Conservation (phyloP, 2,888 invertebrate genomes). For the Andrena haemorrhoa region DNA sequence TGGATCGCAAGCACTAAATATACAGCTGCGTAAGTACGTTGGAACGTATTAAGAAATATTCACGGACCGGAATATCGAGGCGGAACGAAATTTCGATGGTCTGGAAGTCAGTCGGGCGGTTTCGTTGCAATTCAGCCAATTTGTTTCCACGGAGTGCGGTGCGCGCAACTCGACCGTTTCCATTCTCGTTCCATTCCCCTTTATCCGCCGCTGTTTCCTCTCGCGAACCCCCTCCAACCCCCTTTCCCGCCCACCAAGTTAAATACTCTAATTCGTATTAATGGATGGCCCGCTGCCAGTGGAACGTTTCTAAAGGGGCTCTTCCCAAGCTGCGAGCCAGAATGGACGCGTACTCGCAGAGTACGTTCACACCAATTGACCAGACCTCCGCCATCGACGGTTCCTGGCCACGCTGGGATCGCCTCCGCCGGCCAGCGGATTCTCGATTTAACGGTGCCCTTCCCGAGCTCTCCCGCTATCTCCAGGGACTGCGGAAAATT, state of each 20-base stretch:
- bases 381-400: constrained; percentile 32
- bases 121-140: constrained; percentile 48
- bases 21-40: too few species aligned
- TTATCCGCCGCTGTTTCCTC: constrained; percentile 21
- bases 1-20: neutral
- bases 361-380: constrained; percentile 66
- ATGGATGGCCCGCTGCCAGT: constrained; percentile 79
- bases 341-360: constrained; percentile 62
- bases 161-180: constrained; percentile 45
- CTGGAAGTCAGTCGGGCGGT: neutral
- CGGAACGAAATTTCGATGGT: neutral
- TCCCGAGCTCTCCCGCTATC: neutral
- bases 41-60: too few species aligned
- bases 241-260: constrained; percentile 63
- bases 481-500: constrained; percentile 38
- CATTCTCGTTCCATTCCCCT: constrained; percentile 46
- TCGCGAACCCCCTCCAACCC: constrained; percentile 7
- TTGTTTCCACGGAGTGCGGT: constrained; percentile 44
- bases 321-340: constrained; percentile 64
- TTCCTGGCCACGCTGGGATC: constrained; percentile 22
- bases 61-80: neutral
- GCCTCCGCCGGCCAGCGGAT: neutral
- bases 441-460: constrained; percentile 34
- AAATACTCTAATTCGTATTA: constrained; percentile 82
- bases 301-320: constrained; percentile 70